These are phyloP conservation scores for Apostichopus leukothele DNA, from an alignment of 53 echinoderm and acorn worm genomes.

Conservation along the genomic window DNA sequence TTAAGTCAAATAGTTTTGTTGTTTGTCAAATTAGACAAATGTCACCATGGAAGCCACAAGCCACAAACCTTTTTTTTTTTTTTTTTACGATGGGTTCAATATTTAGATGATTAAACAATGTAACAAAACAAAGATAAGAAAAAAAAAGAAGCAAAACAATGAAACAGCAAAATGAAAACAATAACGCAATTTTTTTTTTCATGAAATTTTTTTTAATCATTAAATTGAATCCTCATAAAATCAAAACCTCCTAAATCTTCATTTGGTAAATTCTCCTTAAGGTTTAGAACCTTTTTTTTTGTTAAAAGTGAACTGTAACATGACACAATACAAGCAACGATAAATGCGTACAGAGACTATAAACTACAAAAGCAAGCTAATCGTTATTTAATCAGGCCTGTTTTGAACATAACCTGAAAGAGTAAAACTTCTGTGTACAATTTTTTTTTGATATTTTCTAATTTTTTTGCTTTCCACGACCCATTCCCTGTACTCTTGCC, in stretches of 20 bases:
- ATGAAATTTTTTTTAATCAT: constrained; percentile 33
- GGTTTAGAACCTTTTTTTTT: constrained; percentile 29
- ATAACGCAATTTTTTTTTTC: constrained; percentile 6
- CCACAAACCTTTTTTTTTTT: no score
- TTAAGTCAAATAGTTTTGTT: no score
- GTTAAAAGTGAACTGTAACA: constrained; percentile 13
- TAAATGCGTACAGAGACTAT: constrained; percentile 31
- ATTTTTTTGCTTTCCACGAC: background rate
- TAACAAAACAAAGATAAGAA: no score
- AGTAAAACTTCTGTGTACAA: constrained; percentile 30
- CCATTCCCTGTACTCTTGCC: background rate
- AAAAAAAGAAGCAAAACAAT: background rate
- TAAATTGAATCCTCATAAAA: constrained; percentile 48
- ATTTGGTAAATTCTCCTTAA: constrained; percentile 40
- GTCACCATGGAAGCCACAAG: no score
- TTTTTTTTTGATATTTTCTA: background rate
- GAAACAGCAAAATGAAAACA: background rate
- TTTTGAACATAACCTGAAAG: constrained; percentile 28
- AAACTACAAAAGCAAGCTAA: constrained; percentile 40
- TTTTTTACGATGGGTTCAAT: no score
- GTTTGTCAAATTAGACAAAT: no score
- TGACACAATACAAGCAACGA: constrained; percentile 45
- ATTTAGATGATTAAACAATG: no score
- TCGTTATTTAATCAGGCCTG: constrained; percentile 1
- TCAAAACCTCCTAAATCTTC: constrained; percentile 41